Conservation (phyloP, 2,797 vertebrate species). For the Masticophis lateralis region DNA sequence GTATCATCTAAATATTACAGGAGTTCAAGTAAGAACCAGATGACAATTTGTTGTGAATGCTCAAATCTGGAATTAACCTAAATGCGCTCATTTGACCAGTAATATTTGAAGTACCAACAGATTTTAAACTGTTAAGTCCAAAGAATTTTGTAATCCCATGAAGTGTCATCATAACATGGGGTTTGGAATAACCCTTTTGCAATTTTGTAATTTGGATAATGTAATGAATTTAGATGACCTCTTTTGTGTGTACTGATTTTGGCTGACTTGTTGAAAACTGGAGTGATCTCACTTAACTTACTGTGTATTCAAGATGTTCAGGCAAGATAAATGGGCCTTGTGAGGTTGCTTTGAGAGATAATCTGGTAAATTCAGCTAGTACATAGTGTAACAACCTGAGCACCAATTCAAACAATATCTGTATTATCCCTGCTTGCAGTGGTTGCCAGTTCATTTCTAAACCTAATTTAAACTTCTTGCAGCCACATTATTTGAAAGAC, state of each 20-base stretch:
- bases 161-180: not conserved
- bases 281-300: not conserved
- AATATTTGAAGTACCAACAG: not conserved
- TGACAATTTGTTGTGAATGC: not conserved
- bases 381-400: not conserved
- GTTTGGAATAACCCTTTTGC: not conserved
- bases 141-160: constrained; percentile 26
- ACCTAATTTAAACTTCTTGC: not conserved
- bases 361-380: not conserved
- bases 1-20: not conserved
- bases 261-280: not conserved
- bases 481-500: not conserved
- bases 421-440: not conserved
- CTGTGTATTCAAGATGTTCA: not conserved
- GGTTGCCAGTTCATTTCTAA: not conserved
- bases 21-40: not conserved
- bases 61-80: not conserved
- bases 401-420: not conserved
- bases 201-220: not conserved
- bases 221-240: not conserved
- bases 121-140: not conserved
- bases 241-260: not conserved
- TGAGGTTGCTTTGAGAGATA: not conserved
- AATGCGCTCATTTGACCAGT: not conserved
- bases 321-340: not conserved